Base-by-base conservation (phyloP, 35 echinoderm and acorn worm species). In the Hemicentrotus pulcherrimus region DNA sequence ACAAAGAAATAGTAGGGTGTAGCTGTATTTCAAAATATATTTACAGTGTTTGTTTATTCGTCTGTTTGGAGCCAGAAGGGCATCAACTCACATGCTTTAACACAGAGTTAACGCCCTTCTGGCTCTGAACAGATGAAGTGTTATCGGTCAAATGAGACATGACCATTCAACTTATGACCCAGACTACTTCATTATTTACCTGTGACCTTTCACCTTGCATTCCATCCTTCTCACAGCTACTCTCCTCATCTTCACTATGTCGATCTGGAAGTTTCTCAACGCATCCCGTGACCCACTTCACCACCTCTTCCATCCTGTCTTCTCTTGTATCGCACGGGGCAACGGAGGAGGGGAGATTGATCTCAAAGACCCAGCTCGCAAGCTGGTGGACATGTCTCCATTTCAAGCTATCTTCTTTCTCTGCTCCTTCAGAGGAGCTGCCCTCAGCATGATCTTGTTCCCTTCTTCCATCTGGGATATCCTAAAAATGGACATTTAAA, bases 351-450 rank as follows among this genome's bases (percentile, higher is more conserved):
- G 12, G 31, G 2, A 32, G 46, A 47, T 16, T 30, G 46, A 90
- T 28, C 33, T 90, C 32, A 47, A 90, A 90, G 32, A 90, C 88
- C 88, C 88, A 90, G 88, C 88, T 90, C 7, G 32, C 46, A 15
- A 90, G 88, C 33, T 90, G 88, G 32, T 90, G 31, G 88, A 90
- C 88, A 5, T 90, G 32, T 90, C 46, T 90, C 88, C 88, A 90
- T 47, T 33, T 90, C 88, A 90, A 47, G 15, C 46, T 4, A 8
- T 90, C 32, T 6, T 47, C 88, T 45, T 90, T 28, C 88, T 90
- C 32, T 47, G 19, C 32, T 18, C 32, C 88, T 45, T 90, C 12
- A 41, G 88, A 45, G 2, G 46, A 46, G 19, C 46, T 47, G 3
- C 46, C 32, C 32, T 90, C 9, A 45, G 87, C 32, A 4, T 32